Percentiles rank a stretch among this genome's conserved stretches.
phyloP scores from a whole-genome alignment of 2,888 invertebrate species.

The Netelia virgata region DNA sequence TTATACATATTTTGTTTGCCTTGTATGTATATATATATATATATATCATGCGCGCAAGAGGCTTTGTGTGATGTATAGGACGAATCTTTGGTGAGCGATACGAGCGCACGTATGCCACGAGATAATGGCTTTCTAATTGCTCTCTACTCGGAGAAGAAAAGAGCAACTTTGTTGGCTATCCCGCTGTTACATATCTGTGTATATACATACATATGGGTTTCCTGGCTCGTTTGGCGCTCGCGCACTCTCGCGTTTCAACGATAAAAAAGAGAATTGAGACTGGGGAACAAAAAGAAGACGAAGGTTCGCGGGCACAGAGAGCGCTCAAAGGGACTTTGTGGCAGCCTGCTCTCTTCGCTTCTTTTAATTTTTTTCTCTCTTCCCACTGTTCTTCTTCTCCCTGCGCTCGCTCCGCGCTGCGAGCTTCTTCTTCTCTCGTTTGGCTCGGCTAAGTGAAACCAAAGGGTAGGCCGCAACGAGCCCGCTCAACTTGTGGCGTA shows the following conservation, averaged over 20 bases:
- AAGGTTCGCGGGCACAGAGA: slow-evolving; percentile 51
- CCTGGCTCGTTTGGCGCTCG: slow-evolving; percentile 56
- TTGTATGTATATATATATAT: too few relatives aligned
- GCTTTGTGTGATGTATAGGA: slow-evolving; percentile 8
- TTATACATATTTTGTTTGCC: neutral
- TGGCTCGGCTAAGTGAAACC: slow-evolving; percentile 65
- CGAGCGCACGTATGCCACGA: slow-evolving; percentile 56
- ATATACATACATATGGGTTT: slow-evolving; percentile 24
- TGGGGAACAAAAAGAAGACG: slow-evolving; percentile 33
- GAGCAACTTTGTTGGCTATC: slow-evolving; percentile 38
- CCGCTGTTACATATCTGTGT: slow-evolving; percentile 14
- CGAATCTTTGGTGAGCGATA: slow-evolving; percentile 41
- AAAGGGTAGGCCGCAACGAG: slow-evolving; percentile 66
- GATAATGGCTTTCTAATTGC: slow-evolving; percentile 82
- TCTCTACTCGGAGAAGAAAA: slow-evolving; percentile 53
- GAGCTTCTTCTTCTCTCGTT: slow-evolving; percentile 18
- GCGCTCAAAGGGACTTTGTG: slow-evolving; percentile 65
- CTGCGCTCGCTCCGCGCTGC: slow-evolving; percentile 1
- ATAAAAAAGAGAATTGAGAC: slow-evolving; percentile 55
- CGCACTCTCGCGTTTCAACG: slow-evolving; percentile 48
- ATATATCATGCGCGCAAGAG: neutral
- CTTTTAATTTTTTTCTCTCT: slow-evolving; percentile 53
- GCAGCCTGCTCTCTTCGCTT: slow-evolving; percentile 46
- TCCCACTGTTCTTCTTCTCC: slow-evolving; percentile 23
- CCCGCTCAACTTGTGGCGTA: slow-evolving; percentile 50